Evolutionary conservation across 2,797 vertebrate species (phyloP).

Genomic region (Telmatherina bonti): DNA sequence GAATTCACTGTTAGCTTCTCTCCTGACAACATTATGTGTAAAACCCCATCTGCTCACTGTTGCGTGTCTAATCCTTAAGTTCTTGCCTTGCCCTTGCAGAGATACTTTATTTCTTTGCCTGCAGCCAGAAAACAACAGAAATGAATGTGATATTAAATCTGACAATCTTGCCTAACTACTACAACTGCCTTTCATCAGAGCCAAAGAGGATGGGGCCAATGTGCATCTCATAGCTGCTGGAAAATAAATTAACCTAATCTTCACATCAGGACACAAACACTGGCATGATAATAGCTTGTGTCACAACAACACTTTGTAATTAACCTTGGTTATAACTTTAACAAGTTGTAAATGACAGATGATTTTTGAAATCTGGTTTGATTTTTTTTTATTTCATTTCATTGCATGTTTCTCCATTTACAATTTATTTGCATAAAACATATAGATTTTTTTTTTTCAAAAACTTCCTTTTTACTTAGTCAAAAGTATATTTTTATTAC

Average conservation of each 20-base stretch:
- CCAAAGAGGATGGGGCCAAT: slow-evolving; percentile 19
- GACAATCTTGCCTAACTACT: slow-evolving; percentile 48
- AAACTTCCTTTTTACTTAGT: not conserved
- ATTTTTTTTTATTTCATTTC: not conserved
- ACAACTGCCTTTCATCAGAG: slow-evolving; percentile 25
- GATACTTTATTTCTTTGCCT: slow-evolving; percentile 55
- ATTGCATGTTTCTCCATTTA: not conserved
- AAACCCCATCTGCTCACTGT: slow-evolving; percentile 51
- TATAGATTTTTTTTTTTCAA: too few species aligned
- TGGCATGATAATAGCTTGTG: slow-evolving; percentile 4
- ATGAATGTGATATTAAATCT: slow-evolving; percentile 54
- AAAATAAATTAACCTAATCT: slow-evolving; percentile 38
- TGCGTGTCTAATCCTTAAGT: slow-evolving; percentile 49
- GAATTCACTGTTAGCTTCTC: slow-evolving; percentile 45
- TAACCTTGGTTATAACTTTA: slow-evolving; percentile 20
- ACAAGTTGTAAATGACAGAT: slow-evolving; percentile 7
- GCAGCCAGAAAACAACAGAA: slow-evolving; percentile 39
- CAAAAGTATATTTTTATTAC: not conserved
- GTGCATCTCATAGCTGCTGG: slow-evolving; percentile 30
- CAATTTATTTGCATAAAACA: not conserved
- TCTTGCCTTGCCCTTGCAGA: slow-evolving; percentile 35
- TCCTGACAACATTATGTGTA: slow-evolving; percentile 48
- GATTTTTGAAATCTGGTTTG: not conserved
- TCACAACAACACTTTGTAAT: slow-evolving; percentile 24
- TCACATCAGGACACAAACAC: slow-evolving; percentile 33